Base-by-base conservation (phyloP, 2,113 vertebrate genomes). In the Typhlomys cinereus region DNA sequence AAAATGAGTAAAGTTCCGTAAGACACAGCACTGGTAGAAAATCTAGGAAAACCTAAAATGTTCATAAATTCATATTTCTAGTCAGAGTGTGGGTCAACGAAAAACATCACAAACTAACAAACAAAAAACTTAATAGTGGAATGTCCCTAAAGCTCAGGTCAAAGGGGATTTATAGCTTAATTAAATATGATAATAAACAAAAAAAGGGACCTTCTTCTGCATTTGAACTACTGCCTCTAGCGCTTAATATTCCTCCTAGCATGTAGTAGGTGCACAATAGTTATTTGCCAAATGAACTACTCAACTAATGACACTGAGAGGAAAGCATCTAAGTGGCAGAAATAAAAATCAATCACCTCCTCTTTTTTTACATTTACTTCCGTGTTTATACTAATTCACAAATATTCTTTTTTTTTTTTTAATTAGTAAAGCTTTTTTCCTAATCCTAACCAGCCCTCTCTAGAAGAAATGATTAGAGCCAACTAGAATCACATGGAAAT, bases 381-480 rank as follows among this genome's bases (percentile, higher is more conserved):
- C 62, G 41, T 69, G 62, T 89, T 76, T 61, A 82, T 20, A 90
- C 78, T 59, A 92, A 93, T n/a, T 61, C 79, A 90, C 11, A 67
- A 54, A 20, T 18, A 83, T 54, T 84, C n/a, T 46, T 39, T 50
- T 29, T 92, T 70, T 64, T 69, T 29, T 92, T 70, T 64, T 69
- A 71, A 91, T 64, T 64, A 88, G n/a, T 9, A 81, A 90, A 85
- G 48, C 39, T 44, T 78, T 78, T n/a, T 67, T 34, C 62, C n/a
- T 70, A 87, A 84, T 25, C n/a, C 46, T 83, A 94, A 93, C 78
- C 57, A 52, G 50, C 39, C 44, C 80, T 92, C 36, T 84, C n/a
- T 74, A 23, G 46, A 29, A 78, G 34, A 70, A 73, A 92, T 4
- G 27, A 89, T 44, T 39, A 71, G 0, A 44, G 71, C 41, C 71